Conservation (phyloP, 92 coral and sea anemone genomes). For the Heliopora coerulea region DNA sequence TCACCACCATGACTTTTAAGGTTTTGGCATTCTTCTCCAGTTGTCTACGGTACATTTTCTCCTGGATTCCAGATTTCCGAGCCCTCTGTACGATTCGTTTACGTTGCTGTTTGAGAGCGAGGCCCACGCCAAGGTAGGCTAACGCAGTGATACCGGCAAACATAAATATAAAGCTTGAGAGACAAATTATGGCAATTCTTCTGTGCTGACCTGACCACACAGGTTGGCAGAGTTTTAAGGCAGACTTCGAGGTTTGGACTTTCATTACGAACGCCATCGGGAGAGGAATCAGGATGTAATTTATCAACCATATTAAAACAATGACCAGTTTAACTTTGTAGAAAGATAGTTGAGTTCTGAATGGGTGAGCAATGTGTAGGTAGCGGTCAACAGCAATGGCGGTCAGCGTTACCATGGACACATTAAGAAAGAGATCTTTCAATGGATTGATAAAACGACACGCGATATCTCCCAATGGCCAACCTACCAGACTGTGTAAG, state of each 20-base stretch:
- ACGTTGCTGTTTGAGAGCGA: conserved; percentile 14
- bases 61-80: conserved; percentile 2
- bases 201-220: conserved; percentile 12
- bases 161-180: background rate
- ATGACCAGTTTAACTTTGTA: conserved; percentile 33
- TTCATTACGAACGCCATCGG: conserved; percentile 34
- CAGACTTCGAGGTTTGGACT: background rate
- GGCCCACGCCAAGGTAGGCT: conserved; percentile 25
- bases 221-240: background rate
- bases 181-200: background rate
- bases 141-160: conserved; percentile 7
- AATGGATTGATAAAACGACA: conserved; percentile 33
- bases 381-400: conserved; percentile 35
- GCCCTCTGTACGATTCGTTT: conserved; percentile 18
- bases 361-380: conserved; percentile 22
- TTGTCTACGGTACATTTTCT: conserved; percentile 21
- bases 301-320: conserved; percentile 31
- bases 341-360: background rate
- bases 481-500: background rate
- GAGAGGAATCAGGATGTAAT: conserved; percentile 13
- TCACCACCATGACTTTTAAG: conserved; percentile 27
- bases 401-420: conserved; percentile 26
- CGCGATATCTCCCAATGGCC: conserved; percentile 32
- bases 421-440: conserved; percentile 28
- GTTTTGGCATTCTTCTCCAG: conserved; percentile 28